phyloP scores from a whole-genome alignment of 1,140 invertebrate species.

The Papilio machaon region DNA sequence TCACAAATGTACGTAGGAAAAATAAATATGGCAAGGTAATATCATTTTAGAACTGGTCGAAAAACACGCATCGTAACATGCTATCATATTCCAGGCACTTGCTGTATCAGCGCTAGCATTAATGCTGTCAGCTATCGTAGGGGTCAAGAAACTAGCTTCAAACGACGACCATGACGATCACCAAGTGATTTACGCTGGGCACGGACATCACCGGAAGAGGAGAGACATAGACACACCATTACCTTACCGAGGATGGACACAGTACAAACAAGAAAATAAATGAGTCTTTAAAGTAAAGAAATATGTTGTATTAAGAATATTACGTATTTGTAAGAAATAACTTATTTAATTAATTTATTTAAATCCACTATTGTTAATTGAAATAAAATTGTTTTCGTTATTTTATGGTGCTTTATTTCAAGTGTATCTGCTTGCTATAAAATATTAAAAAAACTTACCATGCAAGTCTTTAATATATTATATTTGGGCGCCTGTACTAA shows the following conservation, averaged over 20 bases:
- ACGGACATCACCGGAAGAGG: slow-evolving; percentile 84
- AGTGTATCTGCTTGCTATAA: neutral
- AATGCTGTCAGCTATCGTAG: slow-evolving; percentile 87
- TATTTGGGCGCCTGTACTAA: neutral
- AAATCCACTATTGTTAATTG: slow-evolving; percentile 35
- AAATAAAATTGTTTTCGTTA: neutral
- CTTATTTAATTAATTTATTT: slow-evolving; percentile 42
- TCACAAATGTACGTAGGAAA: too few species aligned
- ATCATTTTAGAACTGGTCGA: too few species aligned
- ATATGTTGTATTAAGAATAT: neutral
- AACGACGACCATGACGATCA: slow-evolving; percentile 85
- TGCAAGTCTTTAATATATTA: neutral
- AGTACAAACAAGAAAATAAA: slow-evolving; percentile 54
- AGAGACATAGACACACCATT: slow-evolving; percentile 70
- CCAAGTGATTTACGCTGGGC: slow-evolving; percentile 87
- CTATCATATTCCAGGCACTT: slow-evolving; percentile 69
- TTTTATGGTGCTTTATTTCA: neutral
- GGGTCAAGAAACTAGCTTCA: slow-evolving; percentile 86
- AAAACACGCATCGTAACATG: neutral
- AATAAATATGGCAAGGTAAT: too few species aligned
- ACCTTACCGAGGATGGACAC: slow-evolving; percentile 85
- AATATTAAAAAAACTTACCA: neutral
- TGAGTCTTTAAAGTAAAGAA: slow-evolving; percentile 34
- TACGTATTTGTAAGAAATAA: slow-evolving; percentile 48
- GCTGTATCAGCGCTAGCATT: slow-evolving; percentile 87